Conservation (phyloP, 2,113 vertebrate genomes). For the Apteryx owenii region DNA sequence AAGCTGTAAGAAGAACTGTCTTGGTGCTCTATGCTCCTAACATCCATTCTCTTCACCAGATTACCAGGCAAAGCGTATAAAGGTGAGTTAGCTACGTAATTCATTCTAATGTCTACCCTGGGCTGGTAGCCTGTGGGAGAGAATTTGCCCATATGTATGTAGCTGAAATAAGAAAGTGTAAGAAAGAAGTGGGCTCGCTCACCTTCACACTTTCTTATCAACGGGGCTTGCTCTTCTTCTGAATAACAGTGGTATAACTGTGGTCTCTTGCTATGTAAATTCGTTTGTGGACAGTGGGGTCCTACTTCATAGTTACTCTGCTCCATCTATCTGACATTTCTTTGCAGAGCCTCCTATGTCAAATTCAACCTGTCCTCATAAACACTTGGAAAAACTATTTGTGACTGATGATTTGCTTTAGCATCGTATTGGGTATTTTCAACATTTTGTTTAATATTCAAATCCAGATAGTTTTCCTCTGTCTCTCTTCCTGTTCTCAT, state of each 20-base stretch:
- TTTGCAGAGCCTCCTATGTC: neutral
- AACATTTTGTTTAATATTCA: neutral
- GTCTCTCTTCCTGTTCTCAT: neutral
- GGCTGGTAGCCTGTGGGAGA: too few relatives aligned
- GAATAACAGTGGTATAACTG: too few relatives aligned
- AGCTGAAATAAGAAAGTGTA: too few relatives aligned
- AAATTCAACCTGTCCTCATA: neutral
- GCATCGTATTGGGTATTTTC: slow-evolving; percentile 12
- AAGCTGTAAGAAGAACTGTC: neutral
- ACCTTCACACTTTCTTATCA: too few relatives aligned
- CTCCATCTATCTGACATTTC: neutral
- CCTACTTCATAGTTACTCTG: neutral
- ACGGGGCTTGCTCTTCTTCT: neutral
- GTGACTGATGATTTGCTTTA: slow-evolving; percentile 4
- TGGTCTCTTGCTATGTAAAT: too few relatives aligned
- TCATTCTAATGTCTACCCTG: too few relatives aligned
- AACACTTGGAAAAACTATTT: neutral
- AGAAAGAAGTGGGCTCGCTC: too few relatives aligned
- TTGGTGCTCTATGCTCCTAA: too few relatives aligned
- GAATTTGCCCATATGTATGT: too few relatives aligned
- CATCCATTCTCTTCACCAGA: too few relatives aligned
- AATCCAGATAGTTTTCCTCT: slow-evolving; percentile 42
- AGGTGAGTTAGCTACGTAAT: too few relatives aligned
- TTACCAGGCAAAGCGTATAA: too few relatives aligned
- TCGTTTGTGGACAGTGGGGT: neutral